These are phyloP conservation scores for Pycnomerus fuliginosus DNA, from an alignment of 2,888 invertebrate genomes.

Conservation along the genomic window DNA sequence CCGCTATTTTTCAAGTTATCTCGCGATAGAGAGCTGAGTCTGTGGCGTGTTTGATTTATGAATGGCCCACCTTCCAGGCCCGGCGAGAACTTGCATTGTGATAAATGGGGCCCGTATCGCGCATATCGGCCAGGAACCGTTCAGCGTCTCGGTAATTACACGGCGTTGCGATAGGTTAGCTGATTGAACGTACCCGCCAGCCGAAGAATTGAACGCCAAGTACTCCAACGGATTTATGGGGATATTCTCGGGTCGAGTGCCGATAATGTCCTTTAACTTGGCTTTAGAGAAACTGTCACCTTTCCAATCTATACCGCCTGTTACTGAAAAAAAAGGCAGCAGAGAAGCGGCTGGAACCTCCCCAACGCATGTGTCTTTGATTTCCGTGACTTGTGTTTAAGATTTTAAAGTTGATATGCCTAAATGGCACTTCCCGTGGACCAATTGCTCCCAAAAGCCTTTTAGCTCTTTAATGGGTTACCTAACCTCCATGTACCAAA, in stretches of 20 bases:
- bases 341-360: too few relatives aligned
- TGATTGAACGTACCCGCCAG: constrained; percentile 44
- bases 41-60: constrained; percentile 39
- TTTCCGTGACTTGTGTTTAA: too few relatives aligned
- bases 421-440: too few relatives aligned
- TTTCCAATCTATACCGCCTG: too few relatives aligned
- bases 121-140: constrained; percentile 37
- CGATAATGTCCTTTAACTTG: constrained; percentile 35
- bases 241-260: constrained; percentile 36
- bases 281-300: too few relatives aligned
- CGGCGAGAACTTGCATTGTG: constrained; percentile 34
- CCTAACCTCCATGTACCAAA: too few relatives aligned
- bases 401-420: too few relatives aligned
- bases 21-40: constrained; percentile 26
- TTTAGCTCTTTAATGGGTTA: too few relatives aligned
- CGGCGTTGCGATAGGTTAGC: constrained; percentile 40
- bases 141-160: constrained; percentile 42
- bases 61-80: constrained; percentile 36
- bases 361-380: too few relatives aligned
- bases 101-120: constrained; percentile 40
- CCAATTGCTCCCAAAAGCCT: too few relatives aligned
- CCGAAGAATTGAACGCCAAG: constrained; percentile 36
- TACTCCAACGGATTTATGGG: constrained; percentile 35
- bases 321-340: too few relatives aligned
- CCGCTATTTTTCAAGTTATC: constrained; percentile 29